Percentiles rank a stretch among this genome's conserved stretches.
phyloP scores from a whole-genome alignment of 2,888 invertebrate genomes.

The Mythimna albipuncta region DNA sequence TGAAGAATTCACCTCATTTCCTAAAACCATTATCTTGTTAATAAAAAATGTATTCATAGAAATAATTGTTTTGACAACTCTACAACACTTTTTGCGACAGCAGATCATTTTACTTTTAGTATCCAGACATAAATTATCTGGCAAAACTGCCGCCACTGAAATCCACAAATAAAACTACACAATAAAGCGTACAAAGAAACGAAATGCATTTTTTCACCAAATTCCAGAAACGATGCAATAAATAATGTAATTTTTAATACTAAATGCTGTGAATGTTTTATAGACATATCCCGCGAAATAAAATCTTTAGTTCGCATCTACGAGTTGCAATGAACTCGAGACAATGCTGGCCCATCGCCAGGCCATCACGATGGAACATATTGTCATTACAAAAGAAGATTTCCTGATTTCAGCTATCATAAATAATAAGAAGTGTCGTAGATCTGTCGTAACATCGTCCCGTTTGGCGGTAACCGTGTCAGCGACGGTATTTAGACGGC shows the following conservation, averaged over 20 bases:
- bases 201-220: conserved; percentile 34
- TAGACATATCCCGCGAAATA: conserved; percentile 13
- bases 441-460: conserved; percentile 41
- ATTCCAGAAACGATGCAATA: conserved; percentile 38
- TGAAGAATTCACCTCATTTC: conserved; percentile 5
- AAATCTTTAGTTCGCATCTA: conserved; percentile 15
- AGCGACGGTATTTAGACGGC: conserved; percentile 39
- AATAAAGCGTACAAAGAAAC: conserved; percentile 9
- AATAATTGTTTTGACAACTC: conserved; percentile 5
- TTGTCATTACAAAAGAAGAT: conserved; percentile 57
- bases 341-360: conserved; percentile 60
- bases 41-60: conserved; percentile 11
- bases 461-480: conserved; percentile 55
- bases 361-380: conserved; percentile 27
- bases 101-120: conserved; percentile 8
- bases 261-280: conserved; percentile 43
- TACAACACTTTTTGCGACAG: conserved; percentile 9
- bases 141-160: conserved; percentile 15
- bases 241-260: conserved; percentile 44
- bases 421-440: conserved; percentile 58
- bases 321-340: conserved; percentile 40
- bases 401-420: conserved; percentile 57
- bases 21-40: conserved; percentile 21
- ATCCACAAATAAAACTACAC: conserved; percentile 32
- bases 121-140: conserved; percentile 36